A percentile compares a stretch with the other conserved stretches of the same genome.
These are phyloP conservation scores for Dendrophyllia cribrosa DNA, from an alignment of 64 coral and sea anemone species.

Conservation along the genomic window DNA sequence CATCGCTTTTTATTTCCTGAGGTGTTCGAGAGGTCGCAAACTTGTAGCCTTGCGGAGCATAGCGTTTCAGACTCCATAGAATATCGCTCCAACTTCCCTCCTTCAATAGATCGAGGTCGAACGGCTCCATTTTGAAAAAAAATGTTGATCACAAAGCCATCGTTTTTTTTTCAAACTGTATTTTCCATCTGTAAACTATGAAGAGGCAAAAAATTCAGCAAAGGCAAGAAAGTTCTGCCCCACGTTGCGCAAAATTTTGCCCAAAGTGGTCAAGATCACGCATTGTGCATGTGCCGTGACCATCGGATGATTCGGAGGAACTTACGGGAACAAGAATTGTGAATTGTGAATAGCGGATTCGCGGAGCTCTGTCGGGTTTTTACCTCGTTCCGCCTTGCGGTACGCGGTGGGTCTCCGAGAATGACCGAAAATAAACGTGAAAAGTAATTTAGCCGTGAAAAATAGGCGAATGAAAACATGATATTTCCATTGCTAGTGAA, in stretches of 20 bases:
- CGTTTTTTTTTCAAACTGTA: not conserved
- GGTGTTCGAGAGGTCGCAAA: slow-evolving; percentile 71
- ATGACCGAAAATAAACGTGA: too few relatives aligned
- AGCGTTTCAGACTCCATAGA: slow-evolving; percentile 76
- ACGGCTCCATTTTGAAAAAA: slow-evolving; percentile 56
- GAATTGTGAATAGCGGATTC: not conserved
- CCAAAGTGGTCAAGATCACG: not conserved
- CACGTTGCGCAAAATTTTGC: too few relatives aligned
- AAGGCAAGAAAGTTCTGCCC: too few relatives aligned
- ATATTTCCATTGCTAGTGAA: too few relatives aligned
- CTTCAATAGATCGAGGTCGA: slow-evolving; percentile 75
- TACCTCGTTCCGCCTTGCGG: too few relatives aligned
- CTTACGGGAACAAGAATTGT: not conserved
- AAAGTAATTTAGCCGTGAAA: too few relatives aligned
- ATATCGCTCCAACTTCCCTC: slow-evolving; percentile 66
- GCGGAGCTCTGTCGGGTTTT: too few relatives aligned
- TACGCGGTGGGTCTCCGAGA: too few relatives aligned
- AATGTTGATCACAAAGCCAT: not conserved
- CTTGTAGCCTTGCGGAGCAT: slow-evolving; percentile 76
- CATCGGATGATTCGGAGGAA: not conserved
- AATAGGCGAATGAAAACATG: too few relatives aligned
- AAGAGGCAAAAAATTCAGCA: too few relatives aligned
- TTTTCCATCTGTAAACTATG: not conserved
- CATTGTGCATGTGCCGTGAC: not conserved
- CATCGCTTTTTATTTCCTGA: slow-evolving; percentile 82